phyloP scores from a whole-genome alignment of 1,140 invertebrate genomes.

The Pollicipes pollicipes region DNA sequence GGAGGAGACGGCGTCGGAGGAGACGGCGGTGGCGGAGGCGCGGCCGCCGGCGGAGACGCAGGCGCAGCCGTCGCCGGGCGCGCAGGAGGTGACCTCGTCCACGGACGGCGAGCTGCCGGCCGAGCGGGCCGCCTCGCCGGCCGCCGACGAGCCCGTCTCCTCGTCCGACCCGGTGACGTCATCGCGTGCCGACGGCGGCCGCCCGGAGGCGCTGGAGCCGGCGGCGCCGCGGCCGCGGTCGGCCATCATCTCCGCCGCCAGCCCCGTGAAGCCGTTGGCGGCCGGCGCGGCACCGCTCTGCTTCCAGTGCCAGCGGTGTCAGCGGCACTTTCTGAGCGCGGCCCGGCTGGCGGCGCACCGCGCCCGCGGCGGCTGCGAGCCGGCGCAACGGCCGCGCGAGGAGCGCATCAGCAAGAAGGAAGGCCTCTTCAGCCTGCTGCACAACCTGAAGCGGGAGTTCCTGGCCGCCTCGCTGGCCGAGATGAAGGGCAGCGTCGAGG shows the following conservation, averaged over 20 bases:
- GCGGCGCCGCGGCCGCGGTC: too few relatives aligned
- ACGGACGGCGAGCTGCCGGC: not conserved
- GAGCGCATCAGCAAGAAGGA: slow-evolving; percentile 3
- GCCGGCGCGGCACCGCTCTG: too few relatives aligned
- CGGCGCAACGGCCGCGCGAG: not conserved
- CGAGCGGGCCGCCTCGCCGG: not conserved
- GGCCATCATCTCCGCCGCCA: too few relatives aligned
- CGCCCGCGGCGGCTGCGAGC: not conserved
- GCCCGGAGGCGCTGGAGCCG: not conserved
- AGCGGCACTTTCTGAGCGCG: not conserved
- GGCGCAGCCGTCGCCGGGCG: not conserved
- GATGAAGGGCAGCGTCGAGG: not conserved
- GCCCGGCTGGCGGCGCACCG: not conserved
- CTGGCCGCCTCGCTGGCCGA: not conserved
- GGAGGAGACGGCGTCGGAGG: not conserved
- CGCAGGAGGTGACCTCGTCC: not conserved
- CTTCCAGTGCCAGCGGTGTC: not conserved
- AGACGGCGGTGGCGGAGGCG: too few relatives aligned
- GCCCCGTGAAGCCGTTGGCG: not conserved
- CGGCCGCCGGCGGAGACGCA: too few relatives aligned
- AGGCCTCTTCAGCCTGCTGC: slow-evolving; percentile 1
- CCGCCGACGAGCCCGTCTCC: not conserved
- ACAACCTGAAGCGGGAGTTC: slow-evolving; percentile 3
- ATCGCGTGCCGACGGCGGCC: not conserved
- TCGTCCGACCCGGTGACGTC: not conserved